phyloP scores from a whole-genome alignment of 35 echinoderm and acorn worm species.

The Anneissia japonica region DNA sequence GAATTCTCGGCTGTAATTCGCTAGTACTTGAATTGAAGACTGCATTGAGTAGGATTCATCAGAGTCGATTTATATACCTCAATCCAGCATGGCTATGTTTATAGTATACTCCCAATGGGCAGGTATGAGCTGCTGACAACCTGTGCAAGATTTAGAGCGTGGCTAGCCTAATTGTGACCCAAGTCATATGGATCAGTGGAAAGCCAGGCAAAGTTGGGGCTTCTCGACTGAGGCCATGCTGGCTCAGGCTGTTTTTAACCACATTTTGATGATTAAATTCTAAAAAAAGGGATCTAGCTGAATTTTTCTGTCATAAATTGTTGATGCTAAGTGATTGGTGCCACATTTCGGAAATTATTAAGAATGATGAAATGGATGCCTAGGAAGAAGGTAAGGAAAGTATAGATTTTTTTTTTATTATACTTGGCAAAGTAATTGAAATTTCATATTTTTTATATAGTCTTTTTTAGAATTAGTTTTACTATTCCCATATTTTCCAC shows the following conservation, averaged over 20 bases:
- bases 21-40: too few relatives aligned
- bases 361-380: background rate
- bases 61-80: background rate
- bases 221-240: background rate
- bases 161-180: background rate
- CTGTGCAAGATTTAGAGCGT: background rate
- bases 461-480: too few relatives aligned
- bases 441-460: too few relatives aligned
- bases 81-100: background rate
- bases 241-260: background rate
- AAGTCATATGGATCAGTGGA: background rate
- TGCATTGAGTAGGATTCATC: background rate
- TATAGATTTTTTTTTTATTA: too few relatives aligned
- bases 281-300: too few relatives aligned
- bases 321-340: background rate
- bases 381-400: background rate
- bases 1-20: too few relatives aligned
- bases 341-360: background rate
- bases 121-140: background rate
- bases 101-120: background rate
- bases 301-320: background rate
- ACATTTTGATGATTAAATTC: too few relatives aligned
- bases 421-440: too few relatives aligned
- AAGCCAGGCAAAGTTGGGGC: background rate
- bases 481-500: too few relatives aligned